phyloP scores from a whole-genome alignment of 1,140 invertebrate genomes.

The Phocides pigmalion region DNA sequence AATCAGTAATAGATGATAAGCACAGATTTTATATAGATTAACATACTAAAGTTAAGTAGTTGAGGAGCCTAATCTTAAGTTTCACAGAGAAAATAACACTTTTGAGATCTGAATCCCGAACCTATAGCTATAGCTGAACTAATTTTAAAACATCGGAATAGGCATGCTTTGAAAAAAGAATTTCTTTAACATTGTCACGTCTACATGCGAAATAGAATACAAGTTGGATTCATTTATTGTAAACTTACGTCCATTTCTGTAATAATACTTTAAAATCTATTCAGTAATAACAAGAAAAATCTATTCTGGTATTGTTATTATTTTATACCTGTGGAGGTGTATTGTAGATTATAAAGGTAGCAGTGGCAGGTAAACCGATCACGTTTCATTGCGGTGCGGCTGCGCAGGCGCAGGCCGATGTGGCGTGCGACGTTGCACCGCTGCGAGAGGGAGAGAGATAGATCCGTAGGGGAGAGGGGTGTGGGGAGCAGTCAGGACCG shows the following conservation, averaged over 20 bases:
- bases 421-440: slow-evolving; percentile 1
- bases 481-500: slow-evolving; percentile 35
- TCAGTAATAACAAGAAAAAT: neutral
- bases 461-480: slow-evolving; percentile 5
- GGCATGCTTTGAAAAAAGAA: neutral
- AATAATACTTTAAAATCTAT: slow-evolving; percentile 1
- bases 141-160: too few relatives aligned
- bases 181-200: neutral
- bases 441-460: slow-evolving; percentile 34
- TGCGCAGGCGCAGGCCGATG: slow-evolving; percentile 27
- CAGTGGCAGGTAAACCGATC: slow-evolving; percentile 47
- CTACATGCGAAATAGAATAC: neutral
- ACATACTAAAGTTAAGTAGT: too few relatives aligned
- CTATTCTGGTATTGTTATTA: slow-evolving; percentile 18
- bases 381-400: slow-evolving; percentile 40
- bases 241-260: neutral
- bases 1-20: too few relatives aligned
- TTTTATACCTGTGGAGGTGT: slow-evolving; percentile 18
- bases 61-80: too few relatives aligned
- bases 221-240: neutral
- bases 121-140: too few relatives aligned
- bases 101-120: too few relatives aligned
- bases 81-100: too few relatives aligned
- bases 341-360: slow-evolving; percentile 16
- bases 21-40: too few relatives aligned